phyloP scores from a whole-genome alignment of 2,797 vertebrate genomes.

The Takifugu ocellatus region DNA sequence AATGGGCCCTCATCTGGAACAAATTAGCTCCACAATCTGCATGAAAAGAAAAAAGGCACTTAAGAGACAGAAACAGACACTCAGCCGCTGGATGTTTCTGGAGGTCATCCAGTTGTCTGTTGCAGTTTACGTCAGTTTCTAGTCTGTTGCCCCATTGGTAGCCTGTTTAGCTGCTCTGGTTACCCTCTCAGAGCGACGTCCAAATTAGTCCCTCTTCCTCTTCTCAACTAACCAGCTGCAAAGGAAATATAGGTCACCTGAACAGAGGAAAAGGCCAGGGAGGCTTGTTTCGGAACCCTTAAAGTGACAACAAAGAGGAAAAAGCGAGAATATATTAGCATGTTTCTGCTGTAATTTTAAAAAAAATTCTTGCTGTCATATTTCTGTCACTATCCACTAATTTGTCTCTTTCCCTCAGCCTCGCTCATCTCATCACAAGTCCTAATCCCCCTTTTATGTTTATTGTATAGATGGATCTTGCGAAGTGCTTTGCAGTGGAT shows the following conservation, averaged over 20 bases:
- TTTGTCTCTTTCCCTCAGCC: conserved; percentile 8
- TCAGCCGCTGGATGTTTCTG: conserved; percentile 27
- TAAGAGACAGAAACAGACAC: conserved; percentile 21
- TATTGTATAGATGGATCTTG: conserved; percentile 22
- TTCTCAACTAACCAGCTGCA: conserved; percentile 43
- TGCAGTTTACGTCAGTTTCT: conserved; percentile 29
- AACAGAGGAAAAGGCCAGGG: conserved; percentile 26
- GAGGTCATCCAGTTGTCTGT: conserved; percentile 35
- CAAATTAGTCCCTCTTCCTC: conserved; percentile 47
- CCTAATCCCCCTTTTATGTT: conserved; percentile 44
- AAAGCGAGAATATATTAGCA: conserved; percentile 10
- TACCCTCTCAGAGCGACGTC: conserved; percentile 33
- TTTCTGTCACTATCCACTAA: conserved; percentile 2
- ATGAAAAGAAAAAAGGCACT: conserved; percentile 51
- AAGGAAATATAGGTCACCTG: conserved; percentile 46
- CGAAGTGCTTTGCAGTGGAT: neutral
- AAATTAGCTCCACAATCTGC: conserved; percentile 61
- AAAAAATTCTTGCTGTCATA: neutral
- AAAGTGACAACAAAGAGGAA: too few relatives aligned
- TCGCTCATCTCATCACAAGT: conserved; percentile 23
- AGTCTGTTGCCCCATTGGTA: conserved; percentile 28
- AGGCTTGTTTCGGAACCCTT: neutral
- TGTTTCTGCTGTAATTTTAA: conserved; percentile 3
- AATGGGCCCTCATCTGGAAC: conserved; percentile 57
- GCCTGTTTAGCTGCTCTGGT: conserved; percentile 52